phyloP scores from a whole-genome alignment of 2,888 invertebrate genomes.

The Escarpia spicata region DNA sequence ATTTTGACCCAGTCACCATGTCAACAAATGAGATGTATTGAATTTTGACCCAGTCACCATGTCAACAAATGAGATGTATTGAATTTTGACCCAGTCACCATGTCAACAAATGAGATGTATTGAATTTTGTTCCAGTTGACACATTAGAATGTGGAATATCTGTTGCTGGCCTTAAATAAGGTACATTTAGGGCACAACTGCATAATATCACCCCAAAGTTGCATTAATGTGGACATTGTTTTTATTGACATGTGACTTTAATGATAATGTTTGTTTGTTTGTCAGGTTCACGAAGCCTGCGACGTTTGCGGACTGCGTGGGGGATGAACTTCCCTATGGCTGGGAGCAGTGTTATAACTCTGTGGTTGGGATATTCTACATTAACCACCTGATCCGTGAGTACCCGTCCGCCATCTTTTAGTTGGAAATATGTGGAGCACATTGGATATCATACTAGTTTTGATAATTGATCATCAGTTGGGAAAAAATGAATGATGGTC shows the following conservation, averaged over 20 bases:
- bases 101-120: too few species aligned
- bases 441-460: not conserved
- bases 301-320: constrained; percentile 96
- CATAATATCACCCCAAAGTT: not conserved
- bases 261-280: not conserved
- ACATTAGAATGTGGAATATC: too few species aligned
- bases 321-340: constrained; percentile 94
- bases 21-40: too few species aligned
- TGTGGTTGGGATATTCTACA: constrained; percentile 94
- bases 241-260: not conserved
- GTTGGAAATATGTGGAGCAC: not conserved
- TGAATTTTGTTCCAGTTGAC: too few species aligned
- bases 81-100: too few species aligned
- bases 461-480: too few species aligned
- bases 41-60: too few species aligned
- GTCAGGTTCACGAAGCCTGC: constrained; percentile 93
- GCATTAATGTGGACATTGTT: not conserved
- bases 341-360: constrained; percentile 97
- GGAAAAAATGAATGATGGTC: too few species aligned
- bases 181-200: too few species aligned
- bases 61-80: too few species aligned
- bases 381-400: constrained; percentile 96
- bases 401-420: not conserved
- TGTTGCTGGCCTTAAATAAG: too few species aligned
- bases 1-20: too few species aligned